Percentiles rank a stretch among this genome's conserved stretches.
Conservation (phyloP, 2,888 invertebrate species). For the Campopleginae sp. region DNA sequence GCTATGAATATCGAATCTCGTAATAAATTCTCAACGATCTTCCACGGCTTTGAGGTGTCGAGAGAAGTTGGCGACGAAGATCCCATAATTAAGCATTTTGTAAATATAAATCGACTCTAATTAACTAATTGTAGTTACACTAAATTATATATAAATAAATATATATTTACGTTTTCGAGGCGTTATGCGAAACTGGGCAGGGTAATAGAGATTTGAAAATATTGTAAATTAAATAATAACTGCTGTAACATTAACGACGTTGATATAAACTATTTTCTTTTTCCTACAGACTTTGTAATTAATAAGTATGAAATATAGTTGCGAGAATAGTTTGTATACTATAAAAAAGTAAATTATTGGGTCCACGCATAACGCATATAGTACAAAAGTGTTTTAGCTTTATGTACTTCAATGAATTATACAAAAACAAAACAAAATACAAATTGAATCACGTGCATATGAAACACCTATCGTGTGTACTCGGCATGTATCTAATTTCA, state of each 20-base stretch:
- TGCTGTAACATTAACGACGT: constrained; percentile 56
- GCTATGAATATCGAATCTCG: constrained; percentile 59
- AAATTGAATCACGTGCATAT: constrained; percentile 52
- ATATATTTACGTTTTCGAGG: constrained; percentile 35
- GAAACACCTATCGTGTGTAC: constrained; percentile 65
- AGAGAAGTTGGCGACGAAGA: constrained; percentile 31
- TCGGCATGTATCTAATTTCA: constrained; percentile 74
- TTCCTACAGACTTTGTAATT: constrained; percentile 75
- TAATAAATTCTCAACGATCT: constrained; percentile 29
- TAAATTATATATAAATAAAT: constrained; percentile 40
- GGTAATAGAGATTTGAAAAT: constrained; percentile 77
- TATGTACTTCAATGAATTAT: constrained; percentile 73
- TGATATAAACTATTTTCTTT: constrained; percentile 65
- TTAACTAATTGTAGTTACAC: constrained; percentile 39
- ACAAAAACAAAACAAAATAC: constrained; percentile 35
- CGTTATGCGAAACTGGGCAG: constrained; percentile 72
- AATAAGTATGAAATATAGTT: constrained; percentile 71
- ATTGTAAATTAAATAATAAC: constrained; percentile 78
- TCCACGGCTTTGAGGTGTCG: constrained; percentile 27
- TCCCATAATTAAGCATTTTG: constrained; percentile 63
- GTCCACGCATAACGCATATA: constrained; percentile 76
- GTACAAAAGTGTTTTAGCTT: constrained; percentile 83
- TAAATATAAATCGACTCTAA: constrained; percentile 61
- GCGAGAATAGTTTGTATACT: constrained; percentile 69
- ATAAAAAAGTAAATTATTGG: constrained; percentile 80